Conservation (phyloP, 2,113 vertebrate genomes). For the Saguinus imperator region DNA sequence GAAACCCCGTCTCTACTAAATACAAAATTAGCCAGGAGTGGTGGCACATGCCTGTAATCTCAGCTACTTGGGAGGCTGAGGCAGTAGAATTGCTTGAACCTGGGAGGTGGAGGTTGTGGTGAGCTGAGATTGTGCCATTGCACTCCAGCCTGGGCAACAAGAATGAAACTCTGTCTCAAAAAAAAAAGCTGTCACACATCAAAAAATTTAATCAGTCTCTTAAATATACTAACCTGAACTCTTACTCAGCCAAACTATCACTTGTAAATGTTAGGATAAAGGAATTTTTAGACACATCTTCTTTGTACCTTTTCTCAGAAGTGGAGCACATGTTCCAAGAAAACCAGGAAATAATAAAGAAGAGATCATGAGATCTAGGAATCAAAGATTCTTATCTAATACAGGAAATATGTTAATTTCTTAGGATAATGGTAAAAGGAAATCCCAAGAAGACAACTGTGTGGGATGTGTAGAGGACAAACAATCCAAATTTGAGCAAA, state of each 20-base stretch:
- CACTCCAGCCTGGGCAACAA: too few relatives aligned
- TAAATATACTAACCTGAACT: background rate
- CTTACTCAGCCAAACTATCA: background rate
- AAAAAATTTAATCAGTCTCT: background rate
- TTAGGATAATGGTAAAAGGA: background rate
- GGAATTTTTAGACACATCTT: background rate
- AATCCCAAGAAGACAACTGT: background rate
- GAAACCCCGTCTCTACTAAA: too few relatives aligned
- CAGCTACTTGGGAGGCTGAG: too few relatives aligned
- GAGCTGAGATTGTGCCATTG: too few relatives aligned
- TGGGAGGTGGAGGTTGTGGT: too few relatives aligned
- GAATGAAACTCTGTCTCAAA: too few relatives aligned
- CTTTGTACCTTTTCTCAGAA: background rate
- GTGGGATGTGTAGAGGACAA: background rate
- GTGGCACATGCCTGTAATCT: too few relatives aligned
- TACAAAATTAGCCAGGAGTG: too few relatives aligned
- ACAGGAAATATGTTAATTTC: background rate
- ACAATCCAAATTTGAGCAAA: background rate
- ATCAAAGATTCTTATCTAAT: background rate
- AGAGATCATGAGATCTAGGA: background rate
- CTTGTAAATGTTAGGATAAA: background rate
- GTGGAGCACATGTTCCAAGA: background rate
- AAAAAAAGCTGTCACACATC: background rate
- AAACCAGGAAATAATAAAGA: background rate
- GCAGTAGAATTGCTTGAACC: too few relatives aligned